A percentile compares a stretch with the other conserved stretches of the same genome.
Conservation (phyloP, 64 coral and sea anemone species). For the Platygyra sinensis region DNA sequence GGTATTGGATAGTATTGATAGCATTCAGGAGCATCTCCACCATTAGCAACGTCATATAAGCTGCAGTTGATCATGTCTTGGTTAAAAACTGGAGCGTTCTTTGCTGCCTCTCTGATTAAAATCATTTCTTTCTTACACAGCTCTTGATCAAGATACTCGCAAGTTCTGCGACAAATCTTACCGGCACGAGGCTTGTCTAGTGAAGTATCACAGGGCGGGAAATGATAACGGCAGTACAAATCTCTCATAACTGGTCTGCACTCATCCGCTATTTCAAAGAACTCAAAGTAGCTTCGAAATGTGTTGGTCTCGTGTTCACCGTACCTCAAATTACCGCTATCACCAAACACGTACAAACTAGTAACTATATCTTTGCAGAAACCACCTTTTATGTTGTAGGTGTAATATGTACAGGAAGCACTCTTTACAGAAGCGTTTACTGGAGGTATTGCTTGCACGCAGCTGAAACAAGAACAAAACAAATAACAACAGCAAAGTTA, state of each 20-base stretch:
- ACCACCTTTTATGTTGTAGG: not conserved
- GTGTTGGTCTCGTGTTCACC: not conserved
- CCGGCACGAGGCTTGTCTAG: not conserved
- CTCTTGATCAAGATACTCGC: not conserved
- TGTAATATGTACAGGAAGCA: not conserved
- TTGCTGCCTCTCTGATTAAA: not conserved
- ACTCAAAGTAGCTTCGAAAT: not conserved
- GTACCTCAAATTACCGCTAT: not conserved
- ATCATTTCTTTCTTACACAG: not conserved
- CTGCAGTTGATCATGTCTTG: not conserved
- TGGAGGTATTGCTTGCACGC: not conserved
- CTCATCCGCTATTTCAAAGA: not conserved
- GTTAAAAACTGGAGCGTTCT: not conserved
- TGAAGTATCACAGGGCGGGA: not conserved
- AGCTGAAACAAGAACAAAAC: not conserved
- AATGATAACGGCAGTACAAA: conserved; percentile 19
- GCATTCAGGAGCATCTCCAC: conserved; percentile 3
- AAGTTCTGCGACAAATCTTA: not conserved
- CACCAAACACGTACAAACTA: conserved; percentile 10
- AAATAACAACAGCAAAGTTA: not conserved
- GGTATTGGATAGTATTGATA: not conserved
- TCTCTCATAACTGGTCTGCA: not conserved
- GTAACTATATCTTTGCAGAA: not conserved
- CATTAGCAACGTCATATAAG: not conserved
- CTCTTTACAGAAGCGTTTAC: not conserved